Conservation (phyloP, 2,797 vertebrate genomes). For the Rhincodon typus region DNA sequence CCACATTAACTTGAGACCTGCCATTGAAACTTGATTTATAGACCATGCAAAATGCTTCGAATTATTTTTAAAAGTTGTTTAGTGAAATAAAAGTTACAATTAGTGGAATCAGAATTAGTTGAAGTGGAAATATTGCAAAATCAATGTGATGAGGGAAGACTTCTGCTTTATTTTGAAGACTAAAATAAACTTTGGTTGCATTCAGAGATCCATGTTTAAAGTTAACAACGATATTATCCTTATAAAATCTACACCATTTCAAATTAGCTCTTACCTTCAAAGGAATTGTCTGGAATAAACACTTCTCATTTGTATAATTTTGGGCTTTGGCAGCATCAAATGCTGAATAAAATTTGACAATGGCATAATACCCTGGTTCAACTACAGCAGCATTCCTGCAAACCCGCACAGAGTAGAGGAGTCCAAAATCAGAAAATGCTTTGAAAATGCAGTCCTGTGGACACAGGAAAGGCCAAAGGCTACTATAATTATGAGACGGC, state of each 20-base stretch:
- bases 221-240: not conserved
- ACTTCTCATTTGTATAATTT: slow-evolving; percentile 47
- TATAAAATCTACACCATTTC: not conserved
- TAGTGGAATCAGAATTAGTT: not conserved
- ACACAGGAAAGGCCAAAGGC: not conserved
- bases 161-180: not conserved
- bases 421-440: slow-evolving; percentile 64
- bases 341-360: slow-evolving; percentile 69
- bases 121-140: not conserved
- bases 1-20: not conserved
- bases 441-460: slow-evolving; percentile 53
- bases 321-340: slow-evolving; percentile 64
- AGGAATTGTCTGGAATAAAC: slow-evolving; percentile 59
- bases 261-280: slow-evolving; percentile 56
- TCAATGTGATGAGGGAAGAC: not conserved
- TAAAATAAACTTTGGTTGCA: not conserved
- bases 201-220: not conserved
- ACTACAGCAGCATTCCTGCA: slow-evolving; percentile 55
- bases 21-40: not conserved
- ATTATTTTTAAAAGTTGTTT: too few species aligned
- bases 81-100: not conserved
- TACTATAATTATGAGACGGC: not conserved
- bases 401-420: slow-evolving; percentile 62
- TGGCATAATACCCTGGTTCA: slow-evolving; percentile 60
- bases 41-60: too few species aligned